A percentile compares a stretch with the other conserved stretches of the same genome.
These are phyloP conservation scores for Leptinotarsa rubiginosa DNA, from an alignment of 2,888 invertebrate genomes.

Conservation along the genomic window DNA sequence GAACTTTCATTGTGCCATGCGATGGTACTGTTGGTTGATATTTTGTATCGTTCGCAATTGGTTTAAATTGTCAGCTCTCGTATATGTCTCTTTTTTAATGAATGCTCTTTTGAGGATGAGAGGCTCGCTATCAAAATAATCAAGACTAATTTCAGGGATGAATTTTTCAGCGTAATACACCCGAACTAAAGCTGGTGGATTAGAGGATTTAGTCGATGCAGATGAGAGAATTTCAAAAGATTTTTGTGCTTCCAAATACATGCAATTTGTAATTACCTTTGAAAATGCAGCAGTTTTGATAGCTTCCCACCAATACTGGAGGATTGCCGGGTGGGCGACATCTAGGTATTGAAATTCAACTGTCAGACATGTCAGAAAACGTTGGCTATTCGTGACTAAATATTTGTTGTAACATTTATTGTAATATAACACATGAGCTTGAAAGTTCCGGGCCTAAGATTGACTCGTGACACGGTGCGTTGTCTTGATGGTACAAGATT, in stretches of 20 bases:
- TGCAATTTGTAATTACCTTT: too few species aligned
- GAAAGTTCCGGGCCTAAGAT: too few species aligned
- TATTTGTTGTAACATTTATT: too few species aligned
- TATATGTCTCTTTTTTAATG: slow-evolving; percentile 59
- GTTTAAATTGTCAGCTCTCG: slow-evolving; percentile 62
- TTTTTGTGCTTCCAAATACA: neutral
- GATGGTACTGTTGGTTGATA: slow-evolving; percentile 45
- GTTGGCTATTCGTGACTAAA: too few species aligned
- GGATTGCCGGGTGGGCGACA: too few species aligned
- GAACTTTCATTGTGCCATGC: slow-evolving; percentile 60
- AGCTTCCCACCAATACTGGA: too few species aligned
- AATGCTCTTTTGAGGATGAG: slow-evolving; percentile 48
- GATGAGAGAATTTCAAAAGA: slow-evolving; percentile 2
- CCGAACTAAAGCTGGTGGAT: neutral
- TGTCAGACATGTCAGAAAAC: too few species aligned
- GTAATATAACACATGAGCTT: too few species aligned
- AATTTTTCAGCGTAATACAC: slow-evolving; percentile 34
- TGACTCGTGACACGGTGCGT: too few species aligned
- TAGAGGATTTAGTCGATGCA: neutral
- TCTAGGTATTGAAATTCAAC: too few species aligned
- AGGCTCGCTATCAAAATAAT: slow-evolving; percentile 36
- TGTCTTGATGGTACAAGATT: too few species aligned
- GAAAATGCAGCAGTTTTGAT: too few species aligned
- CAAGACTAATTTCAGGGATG: slow-evolving; percentile 32
- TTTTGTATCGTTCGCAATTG: slow-evolving; percentile 62